These are phyloP conservation scores for Phataginus tricuspis DNA, from an alignment of 2,797 vertebrate genomes.

Conservation along the genomic window DNA sequence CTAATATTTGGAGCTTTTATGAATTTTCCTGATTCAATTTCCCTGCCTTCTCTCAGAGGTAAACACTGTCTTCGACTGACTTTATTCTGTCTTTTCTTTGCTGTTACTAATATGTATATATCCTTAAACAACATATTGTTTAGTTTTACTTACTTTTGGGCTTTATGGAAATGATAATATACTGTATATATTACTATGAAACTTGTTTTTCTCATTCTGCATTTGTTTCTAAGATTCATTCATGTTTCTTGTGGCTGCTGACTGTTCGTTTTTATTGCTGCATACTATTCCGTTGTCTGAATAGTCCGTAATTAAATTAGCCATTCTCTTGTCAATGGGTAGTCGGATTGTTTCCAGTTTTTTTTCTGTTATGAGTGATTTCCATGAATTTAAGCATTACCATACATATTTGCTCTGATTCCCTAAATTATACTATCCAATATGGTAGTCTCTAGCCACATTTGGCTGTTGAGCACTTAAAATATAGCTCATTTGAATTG, in stretches of 20 bases:
- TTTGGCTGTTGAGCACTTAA: not conserved
- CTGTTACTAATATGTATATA: not conserved
- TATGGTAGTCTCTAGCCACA: not conserved
- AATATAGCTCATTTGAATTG: not conserved
- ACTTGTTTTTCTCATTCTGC: not conserved
- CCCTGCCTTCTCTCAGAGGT: not conserved
- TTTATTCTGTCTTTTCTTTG: not conserved
- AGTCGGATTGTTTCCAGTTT: not conserved
- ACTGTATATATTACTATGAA: not conserved
- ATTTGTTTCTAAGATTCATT: not conserved
- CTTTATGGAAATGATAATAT: not conserved
- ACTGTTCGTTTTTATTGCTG: not conserved
- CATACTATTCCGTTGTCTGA: not conserved
- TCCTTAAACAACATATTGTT: not conserved
- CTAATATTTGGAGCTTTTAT: not conserved
- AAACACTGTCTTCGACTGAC: not conserved
- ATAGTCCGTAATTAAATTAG: not conserved
- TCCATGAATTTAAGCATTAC: not conserved
- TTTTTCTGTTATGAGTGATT: not conserved
- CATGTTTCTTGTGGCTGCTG: not conserved
- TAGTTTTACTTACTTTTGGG: not conserved
- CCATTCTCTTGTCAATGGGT: not conserved
- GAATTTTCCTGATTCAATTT: not conserved
- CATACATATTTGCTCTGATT: not conserved
- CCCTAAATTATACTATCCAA: not conserved